phyloP scores from a whole-genome alignment of 2,888 invertebrate species.

The Autographa pulchrina region DNA sequence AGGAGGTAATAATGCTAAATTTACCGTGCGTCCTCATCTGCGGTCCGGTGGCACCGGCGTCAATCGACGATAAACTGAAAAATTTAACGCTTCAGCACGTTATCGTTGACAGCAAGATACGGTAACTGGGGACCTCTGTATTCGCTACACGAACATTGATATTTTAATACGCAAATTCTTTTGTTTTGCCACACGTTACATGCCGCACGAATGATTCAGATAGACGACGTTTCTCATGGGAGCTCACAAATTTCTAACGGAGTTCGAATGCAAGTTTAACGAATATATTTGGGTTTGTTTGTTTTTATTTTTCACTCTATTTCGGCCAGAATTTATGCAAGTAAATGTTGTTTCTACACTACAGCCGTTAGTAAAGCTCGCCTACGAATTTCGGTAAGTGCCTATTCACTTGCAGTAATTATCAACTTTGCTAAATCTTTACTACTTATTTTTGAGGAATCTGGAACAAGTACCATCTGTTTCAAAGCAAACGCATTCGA shows the following conservation, averaged over 20 bases:
- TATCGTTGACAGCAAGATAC: constrained; percentile 39
- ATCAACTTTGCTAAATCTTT: constrained; percentile 62
- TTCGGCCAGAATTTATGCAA: constrained; percentile 51
- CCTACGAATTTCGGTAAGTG: constrained; percentile 46
- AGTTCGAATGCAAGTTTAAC: constrained; percentile 33
- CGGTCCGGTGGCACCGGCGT: constrained; percentile 38
- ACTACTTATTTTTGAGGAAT: constrained; percentile 72
- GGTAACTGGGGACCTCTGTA: constrained; percentile 22
- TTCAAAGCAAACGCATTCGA: constrained; percentile 71
- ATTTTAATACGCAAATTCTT: constrained; percentile 33
- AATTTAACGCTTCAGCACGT: constrained; percentile 55
- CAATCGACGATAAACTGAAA: constrained; percentile 52
- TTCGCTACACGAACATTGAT: constrained; percentile 21
- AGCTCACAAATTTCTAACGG: constrained; percentile 16
- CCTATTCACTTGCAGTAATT: constrained; percentile 63
- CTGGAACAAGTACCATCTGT: constrained; percentile 77
- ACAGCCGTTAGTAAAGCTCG: constrained; percentile 35
- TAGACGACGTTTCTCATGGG: constrained; percentile 35
- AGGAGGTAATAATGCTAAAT: constrained; percentile 71
- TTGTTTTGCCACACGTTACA: constrained; percentile 20
- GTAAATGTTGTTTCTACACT: constrained; percentile 57
- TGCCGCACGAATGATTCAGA: constrained; percentile 15
- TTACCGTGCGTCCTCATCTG: constrained; percentile 68
- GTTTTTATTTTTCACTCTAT: constrained; percentile 50
- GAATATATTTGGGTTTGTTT: constrained; percentile 51